A percentile compares a stretch with the other conserved stretches of the same genome.
phyloP scores from a whole-genome alignment of 2,113 vertebrate genomes.

The Dinomys branickii region DNA sequence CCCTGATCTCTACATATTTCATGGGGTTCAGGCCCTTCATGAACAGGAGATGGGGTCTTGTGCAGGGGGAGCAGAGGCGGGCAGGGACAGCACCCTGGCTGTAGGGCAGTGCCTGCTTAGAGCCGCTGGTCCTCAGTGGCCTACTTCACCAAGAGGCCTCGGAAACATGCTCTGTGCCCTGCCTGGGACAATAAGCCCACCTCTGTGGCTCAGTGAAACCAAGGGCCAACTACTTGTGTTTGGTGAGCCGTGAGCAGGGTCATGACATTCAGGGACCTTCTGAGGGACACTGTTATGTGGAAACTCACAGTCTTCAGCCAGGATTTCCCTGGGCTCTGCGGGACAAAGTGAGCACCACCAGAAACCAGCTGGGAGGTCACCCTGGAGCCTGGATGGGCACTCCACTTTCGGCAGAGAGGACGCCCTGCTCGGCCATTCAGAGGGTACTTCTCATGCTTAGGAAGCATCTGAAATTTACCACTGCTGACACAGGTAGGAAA shows the following conservation, averaged over 20 bases:
- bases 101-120: accelerated
- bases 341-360: not conserved
- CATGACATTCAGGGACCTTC: no score
- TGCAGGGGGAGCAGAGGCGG: no score
- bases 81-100: not conserved
- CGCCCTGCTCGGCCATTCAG: not conserved
- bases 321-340: not conserved
- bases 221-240: accelerated
- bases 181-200: not conserved
- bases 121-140: not conserved
- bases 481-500: not conserved
- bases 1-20: not conserved
- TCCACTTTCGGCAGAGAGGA: not conserved
- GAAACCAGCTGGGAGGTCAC: not conserved
- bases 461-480: not conserved
- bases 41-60: not conserved
- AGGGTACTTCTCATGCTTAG: not conserved
- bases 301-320: accelerated
- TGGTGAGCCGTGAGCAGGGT: not conserved
- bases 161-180: not conserved
- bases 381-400: not conserved
- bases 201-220: not conserved
- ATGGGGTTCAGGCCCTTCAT: not conserved
- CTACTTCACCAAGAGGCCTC: not conserved
- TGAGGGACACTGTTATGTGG: not conserved